Conservation (phyloP, 2,797 vertebrate species). For the Epinephelus malabaricus region DNA sequence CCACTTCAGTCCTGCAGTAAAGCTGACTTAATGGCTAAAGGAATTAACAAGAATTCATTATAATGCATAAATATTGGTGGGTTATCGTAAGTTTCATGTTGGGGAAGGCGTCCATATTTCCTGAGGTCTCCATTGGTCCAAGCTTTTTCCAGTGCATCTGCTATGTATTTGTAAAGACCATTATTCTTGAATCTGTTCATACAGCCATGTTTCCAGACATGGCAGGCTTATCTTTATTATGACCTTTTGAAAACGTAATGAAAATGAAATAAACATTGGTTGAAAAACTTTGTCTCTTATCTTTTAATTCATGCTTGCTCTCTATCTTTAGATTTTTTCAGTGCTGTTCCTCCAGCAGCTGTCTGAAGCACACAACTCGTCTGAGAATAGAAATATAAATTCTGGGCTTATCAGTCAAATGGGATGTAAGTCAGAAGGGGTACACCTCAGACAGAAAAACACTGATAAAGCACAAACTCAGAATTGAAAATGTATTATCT, state of each 20-base stretch:
- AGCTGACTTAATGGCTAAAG: background rate
- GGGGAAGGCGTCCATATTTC: background rate
- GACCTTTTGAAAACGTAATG: slow-evolving; percentile 55
- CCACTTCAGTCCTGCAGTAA: background rate
- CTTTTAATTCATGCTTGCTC: slow-evolving; percentile 64
- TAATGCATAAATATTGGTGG: background rate
- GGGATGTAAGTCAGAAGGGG: slow-evolving; percentile 55
- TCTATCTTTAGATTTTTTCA: slow-evolving; percentile 48
- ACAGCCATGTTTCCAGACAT: slow-evolving; percentile 31
- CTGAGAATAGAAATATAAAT: slow-evolving; percentile 58
- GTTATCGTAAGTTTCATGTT: slow-evolving; percentile 20
- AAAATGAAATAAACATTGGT: slow-evolving; percentile 64
- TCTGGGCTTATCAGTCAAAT: slow-evolving; percentile 74
- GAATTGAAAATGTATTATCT: slow-evolving; percentile 42
- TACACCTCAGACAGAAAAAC: slow-evolving; percentile 49
- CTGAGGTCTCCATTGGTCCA: background rate
- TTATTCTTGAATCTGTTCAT: slow-evolving; percentile 9
- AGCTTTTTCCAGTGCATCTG: background rate
- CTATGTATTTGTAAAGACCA: slow-evolving; percentile 3
- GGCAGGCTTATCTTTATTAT: slow-evolving; percentile 38
- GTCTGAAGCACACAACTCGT: slow-evolving; percentile 17
- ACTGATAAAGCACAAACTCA: slow-evolving; percentile 44
- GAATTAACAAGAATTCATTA: slow-evolving; percentile 17
- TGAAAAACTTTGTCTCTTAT: slow-evolving; percentile 54
- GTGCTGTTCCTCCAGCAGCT: background rate